Evolutionary conservation across 2,888 invertebrate species (phyloP).

Genomic region (Volucella bombylans): DNA sequence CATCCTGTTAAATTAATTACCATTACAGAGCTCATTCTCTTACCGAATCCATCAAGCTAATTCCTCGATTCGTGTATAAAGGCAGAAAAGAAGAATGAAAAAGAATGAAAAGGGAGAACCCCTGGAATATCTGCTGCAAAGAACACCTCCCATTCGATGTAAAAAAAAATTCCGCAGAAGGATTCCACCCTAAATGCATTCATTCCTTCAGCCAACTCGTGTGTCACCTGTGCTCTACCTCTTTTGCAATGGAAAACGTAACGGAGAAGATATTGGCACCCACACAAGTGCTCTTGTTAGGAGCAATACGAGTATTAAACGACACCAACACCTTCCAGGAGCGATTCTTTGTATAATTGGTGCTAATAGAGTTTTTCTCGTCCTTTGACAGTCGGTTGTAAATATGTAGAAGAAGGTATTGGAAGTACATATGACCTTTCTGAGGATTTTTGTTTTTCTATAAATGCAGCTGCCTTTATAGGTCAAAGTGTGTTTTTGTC

Average conservation of each 20-base stretch:
- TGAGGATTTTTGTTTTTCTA: no score
- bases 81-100: background rate
- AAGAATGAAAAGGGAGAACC: background rate
- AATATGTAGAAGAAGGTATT: no score
- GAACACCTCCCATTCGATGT: constrained; percentile 37
- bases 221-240: background rate
- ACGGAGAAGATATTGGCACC: background rate
- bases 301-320: background rate
- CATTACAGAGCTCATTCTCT: constrained; percentile 18
- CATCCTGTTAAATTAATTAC: constrained; percentile 38
- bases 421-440: no score
- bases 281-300: background rate
- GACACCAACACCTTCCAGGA: background rate
- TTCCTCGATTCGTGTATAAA: constrained; percentile 18
- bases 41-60: constrained; percentile 19
- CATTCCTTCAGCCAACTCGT: constrained; percentile 1
- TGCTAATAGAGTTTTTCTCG: constrained; percentile 4
- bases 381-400: background rate
- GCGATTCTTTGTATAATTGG: constrained; percentile 27
- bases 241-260: background rate
- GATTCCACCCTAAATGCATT: constrained; percentile 17
- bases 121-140: background rate
- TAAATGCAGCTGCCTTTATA: no score
- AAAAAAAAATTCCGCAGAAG: background rate
- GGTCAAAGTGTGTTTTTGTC: no score